phyloP scores from a whole-genome alignment of 2,888 invertebrate genomes.

The Augiades crinisus region DNA sequence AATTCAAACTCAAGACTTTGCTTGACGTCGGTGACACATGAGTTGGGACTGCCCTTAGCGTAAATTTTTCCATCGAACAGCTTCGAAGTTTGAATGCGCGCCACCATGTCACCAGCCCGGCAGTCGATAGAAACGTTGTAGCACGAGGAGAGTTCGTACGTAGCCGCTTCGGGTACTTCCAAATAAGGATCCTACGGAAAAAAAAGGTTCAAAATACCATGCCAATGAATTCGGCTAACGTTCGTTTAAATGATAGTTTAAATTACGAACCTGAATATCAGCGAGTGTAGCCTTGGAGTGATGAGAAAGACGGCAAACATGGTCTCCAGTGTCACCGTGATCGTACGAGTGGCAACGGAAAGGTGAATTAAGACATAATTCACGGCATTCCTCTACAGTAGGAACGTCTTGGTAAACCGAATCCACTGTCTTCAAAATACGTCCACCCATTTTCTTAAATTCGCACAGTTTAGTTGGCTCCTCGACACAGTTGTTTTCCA shows the following conservation, averaged over 20 bases:
- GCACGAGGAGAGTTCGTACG: constrained; percentile 95
- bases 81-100: constrained; percentile 94
- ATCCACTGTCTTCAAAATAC: constrained; percentile 96
- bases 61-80: constrained; percentile 97
- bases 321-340: constrained; percentile 95
- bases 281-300: constrained; percentile 94
- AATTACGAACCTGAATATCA: constrained; percentile 87
- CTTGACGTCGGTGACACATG: constrained; percentile 94
- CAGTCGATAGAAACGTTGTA: constrained; percentile 97
- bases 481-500: constrained; percentile 96
- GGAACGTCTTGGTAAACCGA: constrained; percentile 95
- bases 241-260: background rate
- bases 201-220: background rate
- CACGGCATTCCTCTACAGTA: constrained; percentile 92
- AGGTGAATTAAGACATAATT: constrained; percentile 93
- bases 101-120: constrained; percentile 95
- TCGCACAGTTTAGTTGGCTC: constrained; percentile 97
- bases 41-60: constrained; percentile 96
- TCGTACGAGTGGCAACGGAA: constrained; percentile 96
- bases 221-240: no score
- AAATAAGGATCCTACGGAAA: constrained; percentile 89
- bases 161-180: constrained; percentile 94
- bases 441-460: constrained; percentile 93
- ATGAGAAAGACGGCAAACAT: constrained; percentile 95
- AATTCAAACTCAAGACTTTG: constrained; percentile 94